A percentile compares a stretch with the other conserved stretches of the same genome.
phyloP scores from a whole-genome alignment of 1,140 invertebrate species.

The Meteorus sp. region DNA sequence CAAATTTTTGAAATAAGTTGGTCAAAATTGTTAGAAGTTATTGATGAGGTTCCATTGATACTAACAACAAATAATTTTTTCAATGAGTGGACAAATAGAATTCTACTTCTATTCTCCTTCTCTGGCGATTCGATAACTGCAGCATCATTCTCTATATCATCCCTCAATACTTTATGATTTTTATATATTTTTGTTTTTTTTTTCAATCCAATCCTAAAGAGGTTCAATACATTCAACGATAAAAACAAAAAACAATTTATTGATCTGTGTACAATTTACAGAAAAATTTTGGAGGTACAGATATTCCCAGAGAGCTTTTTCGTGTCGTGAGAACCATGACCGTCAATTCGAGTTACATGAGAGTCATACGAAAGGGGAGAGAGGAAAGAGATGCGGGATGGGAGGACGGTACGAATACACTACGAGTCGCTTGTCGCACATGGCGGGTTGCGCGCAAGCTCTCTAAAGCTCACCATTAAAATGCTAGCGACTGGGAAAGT shows the following conservation, averaged over 20 bases:
- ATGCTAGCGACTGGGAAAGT: slow-evolving; percentile 35
- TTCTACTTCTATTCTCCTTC: too few relatives aligned
- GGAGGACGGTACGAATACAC: not conserved
- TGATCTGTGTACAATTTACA: slow-evolving; percentile 2
- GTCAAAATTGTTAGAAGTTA: too few relatives aligned
- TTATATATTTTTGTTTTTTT: not conserved
- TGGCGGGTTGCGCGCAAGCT: slow-evolving; percentile 9
- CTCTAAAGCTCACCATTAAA: slow-evolving; percentile 35
- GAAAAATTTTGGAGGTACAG: not conserved
- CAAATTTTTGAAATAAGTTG: too few relatives aligned
- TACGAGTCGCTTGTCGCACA: slow-evolving; percentile 3
- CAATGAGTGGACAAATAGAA: too few relatives aligned
- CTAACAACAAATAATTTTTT: too few relatives aligned
- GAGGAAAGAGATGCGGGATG: not conserved
- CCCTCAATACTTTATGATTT: too few relatives aligned
- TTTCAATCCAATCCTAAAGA: too few relatives aligned
- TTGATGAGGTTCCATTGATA: too few relatives aligned
- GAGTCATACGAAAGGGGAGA: not conserved
- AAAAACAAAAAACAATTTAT: slow-evolving; percentile 5
- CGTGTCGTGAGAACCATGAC: slow-evolving; percentile 4
- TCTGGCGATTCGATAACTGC: too few relatives aligned
- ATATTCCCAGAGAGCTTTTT: slow-evolving; percentile 9
- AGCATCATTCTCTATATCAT: too few relatives aligned
- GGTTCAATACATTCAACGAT: too few relatives aligned
- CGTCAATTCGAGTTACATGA: not conserved